Percentiles rank a stretch among this genome's conserved stretches.
Evolutionary conservation across 2,797 vertebrate species (phyloP).

Genomic region (Sebastes iracundus): DNA sequence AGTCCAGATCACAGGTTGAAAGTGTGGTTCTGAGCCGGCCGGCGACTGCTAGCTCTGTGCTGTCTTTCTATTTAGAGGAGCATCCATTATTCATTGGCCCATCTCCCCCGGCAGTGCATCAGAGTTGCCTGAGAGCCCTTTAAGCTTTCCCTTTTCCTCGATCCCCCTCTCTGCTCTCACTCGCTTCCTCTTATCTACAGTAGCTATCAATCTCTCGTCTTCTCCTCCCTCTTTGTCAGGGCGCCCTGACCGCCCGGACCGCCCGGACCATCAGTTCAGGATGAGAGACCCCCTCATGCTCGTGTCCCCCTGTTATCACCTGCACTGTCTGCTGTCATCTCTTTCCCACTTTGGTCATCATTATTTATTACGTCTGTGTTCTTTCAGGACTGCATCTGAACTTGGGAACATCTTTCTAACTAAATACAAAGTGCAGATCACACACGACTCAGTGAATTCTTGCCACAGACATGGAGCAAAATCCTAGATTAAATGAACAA

Average conservation of each 20-base stretch:
- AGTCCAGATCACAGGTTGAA: constrained; percentile 8
- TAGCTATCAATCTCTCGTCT: constrained; percentile 35
- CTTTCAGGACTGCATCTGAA: neutral
- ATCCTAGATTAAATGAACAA: neutral
- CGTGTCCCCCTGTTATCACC: neutral
- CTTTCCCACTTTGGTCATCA: neutral
- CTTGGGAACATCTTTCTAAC: neutral
- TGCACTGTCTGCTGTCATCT: neutral
- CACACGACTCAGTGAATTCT: neutral
- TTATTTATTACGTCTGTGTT: neutral
- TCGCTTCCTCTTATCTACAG: constrained; percentile 30
- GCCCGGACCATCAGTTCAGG: neutral
- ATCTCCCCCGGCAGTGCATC: constrained; percentile 62
- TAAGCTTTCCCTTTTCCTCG: constrained; percentile 42
- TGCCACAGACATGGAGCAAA: neutral
- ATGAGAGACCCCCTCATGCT: constrained; percentile 1
- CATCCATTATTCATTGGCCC: constrained; percentile 84
- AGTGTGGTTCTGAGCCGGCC: constrained; percentile 20
- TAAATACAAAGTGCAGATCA: neutral
- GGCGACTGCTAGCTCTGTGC: constrained; percentile 40
- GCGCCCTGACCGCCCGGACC: neutral
- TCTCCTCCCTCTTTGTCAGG: constrained; percentile 3
- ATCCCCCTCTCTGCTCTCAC: constrained; percentile 20
- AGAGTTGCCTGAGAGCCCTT: constrained; percentile 72
- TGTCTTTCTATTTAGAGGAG: constrained; percentile 79